phyloP scores from a whole-genome alignment of 2,888 invertebrate species.

The Leucania comma region DNA sequence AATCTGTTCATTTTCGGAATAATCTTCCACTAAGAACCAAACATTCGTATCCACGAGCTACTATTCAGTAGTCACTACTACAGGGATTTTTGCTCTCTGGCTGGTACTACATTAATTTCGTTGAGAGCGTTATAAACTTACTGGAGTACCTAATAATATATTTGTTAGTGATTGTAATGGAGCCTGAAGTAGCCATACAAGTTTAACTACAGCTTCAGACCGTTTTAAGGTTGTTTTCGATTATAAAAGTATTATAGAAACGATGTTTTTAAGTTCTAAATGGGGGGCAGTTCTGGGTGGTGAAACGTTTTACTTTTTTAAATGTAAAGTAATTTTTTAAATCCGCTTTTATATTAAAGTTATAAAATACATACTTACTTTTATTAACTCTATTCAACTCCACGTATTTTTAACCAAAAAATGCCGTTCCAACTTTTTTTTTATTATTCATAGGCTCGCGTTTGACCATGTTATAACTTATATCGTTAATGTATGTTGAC shows the following conservation, averaged over 20 bases:
- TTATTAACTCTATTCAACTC: no score
- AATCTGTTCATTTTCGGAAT: not conserved
- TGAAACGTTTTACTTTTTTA: not conserved
- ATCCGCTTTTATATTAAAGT: no score
- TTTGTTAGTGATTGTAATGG: conserved; percentile 20
- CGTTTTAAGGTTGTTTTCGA: not conserved
- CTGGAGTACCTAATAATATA: conserved; percentile 40
- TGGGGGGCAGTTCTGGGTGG: not conserved
- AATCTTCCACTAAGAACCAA: not conserved
- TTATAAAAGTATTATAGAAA: conserved; percentile 3
- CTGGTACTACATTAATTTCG: conserved; percentile 25
- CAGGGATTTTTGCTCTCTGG: not conserved
- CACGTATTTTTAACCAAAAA: no score
- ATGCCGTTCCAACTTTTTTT: no score
- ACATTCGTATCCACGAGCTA: not conserved
- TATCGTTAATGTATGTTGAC: no score
- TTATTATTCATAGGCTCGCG: no score
- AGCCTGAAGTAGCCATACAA: conserved; percentile 20
- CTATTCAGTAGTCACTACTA: not conserved
- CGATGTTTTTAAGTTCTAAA: not conserved
- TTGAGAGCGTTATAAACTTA: conserved; percentile 46
- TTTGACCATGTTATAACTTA: no score
- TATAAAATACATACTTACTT: no score
- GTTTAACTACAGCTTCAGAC: conserved; percentile 11
- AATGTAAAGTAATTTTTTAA: no score